Conservation (phyloP, 2,888 invertebrate genomes). For the Philereme vetulata region DNA sequence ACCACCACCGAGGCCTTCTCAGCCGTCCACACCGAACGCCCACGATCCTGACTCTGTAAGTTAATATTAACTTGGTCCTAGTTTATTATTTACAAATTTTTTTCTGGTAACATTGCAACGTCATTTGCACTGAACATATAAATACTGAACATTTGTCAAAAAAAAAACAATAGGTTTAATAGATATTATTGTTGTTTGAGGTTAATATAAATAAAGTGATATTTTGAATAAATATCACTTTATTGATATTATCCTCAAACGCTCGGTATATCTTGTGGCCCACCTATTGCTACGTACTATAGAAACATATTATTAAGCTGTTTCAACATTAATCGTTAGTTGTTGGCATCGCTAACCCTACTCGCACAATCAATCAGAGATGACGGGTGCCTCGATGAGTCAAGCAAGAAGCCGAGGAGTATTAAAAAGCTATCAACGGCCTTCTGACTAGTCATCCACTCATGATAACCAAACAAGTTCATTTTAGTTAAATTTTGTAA, state of each 20-base stretch:
- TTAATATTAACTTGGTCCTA: conserved; percentile 42
- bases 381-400: conserved; percentile 50
- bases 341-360: conserved; percentile 9
- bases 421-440: conserved; percentile 61
- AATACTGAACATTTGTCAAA: too few species aligned
- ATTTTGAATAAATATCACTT: neutral
- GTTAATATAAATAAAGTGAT: too few species aligned
- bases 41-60: conserved; percentile 91
- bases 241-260: conserved; percentile 1
- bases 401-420: conserved; percentile 43
- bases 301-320: conserved; percentile 1
- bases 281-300: neutral
- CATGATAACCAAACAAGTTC: conserved; percentile 18
- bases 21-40: conserved; percentile 90
- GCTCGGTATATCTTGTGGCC: neutral
- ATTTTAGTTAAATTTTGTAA: conserved; percentile 12
- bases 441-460: conserved; percentile 28
- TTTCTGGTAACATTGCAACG: too few species aligned
- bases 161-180: neutral
- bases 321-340: conserved; percentile 7
- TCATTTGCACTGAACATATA: too few species aligned
- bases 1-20: conserved; percentile 88
- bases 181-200: too few species aligned
- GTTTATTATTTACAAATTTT: conserved; percentile 2
- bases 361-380: conserved; percentile 54